Conservation (phyloP, 2,888 invertebrate species). For the Mayetiola destructor region DNA sequence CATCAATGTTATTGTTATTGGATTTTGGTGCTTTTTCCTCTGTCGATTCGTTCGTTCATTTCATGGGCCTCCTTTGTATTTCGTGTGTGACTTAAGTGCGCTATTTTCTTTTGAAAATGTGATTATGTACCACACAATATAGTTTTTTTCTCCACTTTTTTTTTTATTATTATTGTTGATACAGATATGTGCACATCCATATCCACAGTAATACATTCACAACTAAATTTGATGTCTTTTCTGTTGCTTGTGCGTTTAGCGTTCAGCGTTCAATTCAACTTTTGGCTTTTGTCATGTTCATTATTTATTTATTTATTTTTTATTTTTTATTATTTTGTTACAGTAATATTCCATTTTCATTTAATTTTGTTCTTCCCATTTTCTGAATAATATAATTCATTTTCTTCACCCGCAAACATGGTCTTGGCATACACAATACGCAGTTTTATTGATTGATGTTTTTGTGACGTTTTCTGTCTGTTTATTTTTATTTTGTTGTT, state of each 20-base stretch:
- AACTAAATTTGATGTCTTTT: not conserved
- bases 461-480: conserved; percentile 1
- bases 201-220: no score
- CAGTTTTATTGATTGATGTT: not conserved
- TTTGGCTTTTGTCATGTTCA: conserved; percentile 8
- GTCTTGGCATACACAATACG: not conserved
- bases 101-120: conserved; percentile 9
- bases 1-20: not conserved
- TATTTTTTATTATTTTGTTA: conserved; percentile 6
- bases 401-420: not conserved
- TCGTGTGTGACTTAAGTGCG: not conserved
- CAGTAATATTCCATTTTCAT: not conserved
- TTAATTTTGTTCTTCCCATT: conserved; percentile 5
- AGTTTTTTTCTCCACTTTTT: no score
- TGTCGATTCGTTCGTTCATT: not conserved
- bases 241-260: no score
- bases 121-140: conserved; percentile 7
- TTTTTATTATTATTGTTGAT: conserved; percentile 8
- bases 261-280: no score
- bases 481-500: no score
- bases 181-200: not conserved
- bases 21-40: not conserved
- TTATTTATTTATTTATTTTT: not conserved
- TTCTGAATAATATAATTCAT: not conserved
- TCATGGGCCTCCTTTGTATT: not conserved